These are phyloP conservation scores for Oreortyx pictus DNA, from an alignment of 2,797 vertebrate genomes.

Conservation along the genomic window DNA sequence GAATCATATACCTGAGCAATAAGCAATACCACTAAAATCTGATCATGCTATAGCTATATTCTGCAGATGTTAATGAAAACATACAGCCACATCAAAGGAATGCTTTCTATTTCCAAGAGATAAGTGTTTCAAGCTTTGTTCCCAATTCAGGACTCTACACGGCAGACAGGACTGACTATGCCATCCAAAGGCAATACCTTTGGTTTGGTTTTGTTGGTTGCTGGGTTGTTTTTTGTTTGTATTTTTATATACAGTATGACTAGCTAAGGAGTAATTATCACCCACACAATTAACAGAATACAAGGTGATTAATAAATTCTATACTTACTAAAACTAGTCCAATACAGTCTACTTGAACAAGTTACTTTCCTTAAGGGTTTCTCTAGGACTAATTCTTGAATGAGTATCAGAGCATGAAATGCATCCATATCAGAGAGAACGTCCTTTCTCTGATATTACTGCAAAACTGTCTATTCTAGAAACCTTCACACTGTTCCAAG, in stretches of 20 bases:
- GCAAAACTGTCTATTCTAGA: not conserved
- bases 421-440: not conserved
- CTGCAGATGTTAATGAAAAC: constrained; percentile 52
- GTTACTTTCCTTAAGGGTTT: not conserved
- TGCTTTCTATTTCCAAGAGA: constrained; percentile 49
- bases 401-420: not conserved
- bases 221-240: not conserved
- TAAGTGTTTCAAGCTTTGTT: constrained; percentile 29
- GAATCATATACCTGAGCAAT: not conserved
- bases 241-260: not conserved
- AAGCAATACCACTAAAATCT: not conserved
- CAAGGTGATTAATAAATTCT: constrained; percentile 13
- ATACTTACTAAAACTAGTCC: not conserved
- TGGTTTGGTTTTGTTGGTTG: not conserved
- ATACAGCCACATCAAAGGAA: constrained; percentile 12
- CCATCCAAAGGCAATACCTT: not conserved
- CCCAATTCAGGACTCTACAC: constrained; percentile 12
- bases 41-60: not conserved
- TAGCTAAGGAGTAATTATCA: constrained; percentile 25
- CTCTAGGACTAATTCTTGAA: not conserved
- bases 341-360: not conserved
- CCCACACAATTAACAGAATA: not conserved
- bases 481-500: not conserved
- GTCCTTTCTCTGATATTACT: not conserved
- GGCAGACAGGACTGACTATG: not conserved